A percentile compares a stretch with the other conserved stretches of the same genome.
Evolutionary conservation across 2,113 vertebrate genomes (phyloP).

Genomic region (Deroptyus accipitrinus): DNA sequence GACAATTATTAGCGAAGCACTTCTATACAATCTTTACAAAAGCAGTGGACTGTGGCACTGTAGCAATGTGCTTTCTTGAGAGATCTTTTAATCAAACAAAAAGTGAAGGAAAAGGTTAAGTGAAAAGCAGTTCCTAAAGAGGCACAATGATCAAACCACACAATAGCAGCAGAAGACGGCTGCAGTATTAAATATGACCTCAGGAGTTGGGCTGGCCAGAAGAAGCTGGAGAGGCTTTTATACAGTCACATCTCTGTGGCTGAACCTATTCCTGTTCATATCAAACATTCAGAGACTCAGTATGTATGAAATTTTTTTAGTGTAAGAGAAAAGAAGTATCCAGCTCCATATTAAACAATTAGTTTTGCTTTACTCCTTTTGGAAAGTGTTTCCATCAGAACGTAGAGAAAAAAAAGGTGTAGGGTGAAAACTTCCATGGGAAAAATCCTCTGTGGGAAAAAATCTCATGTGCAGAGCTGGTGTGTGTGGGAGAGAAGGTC

Average conservation of each 20-base stretch:
- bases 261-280: not conserved
- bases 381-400: not conserved
- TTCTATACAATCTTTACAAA: conserved; percentile 15
- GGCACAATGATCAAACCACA: not conserved
- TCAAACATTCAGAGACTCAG: not conserved
- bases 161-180: not conserved
- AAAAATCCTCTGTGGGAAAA: not conserved
- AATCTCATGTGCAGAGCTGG: not conserved
- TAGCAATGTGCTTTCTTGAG: not conserved
- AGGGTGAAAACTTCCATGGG: not conserved
- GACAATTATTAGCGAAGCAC: conserved; percentile 31
- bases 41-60: not conserved
- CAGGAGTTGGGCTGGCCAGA: not conserved
- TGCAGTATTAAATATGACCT: not conserved
- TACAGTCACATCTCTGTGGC: not conserved
- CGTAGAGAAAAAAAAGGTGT: not conserved
- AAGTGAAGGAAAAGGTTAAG: conserved; percentile 20
- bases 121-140: conserved; percentile 30
- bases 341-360: not conserved
- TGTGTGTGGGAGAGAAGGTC: not conserved
- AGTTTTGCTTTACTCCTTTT: not conserved
- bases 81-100: conserved; percentile 49
- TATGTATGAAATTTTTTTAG: not conserved
- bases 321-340: not conserved
- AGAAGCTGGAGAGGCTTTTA: not conserved